phyloP scores from a whole-genome alignment of 2,797 vertebrate genomes.

The Leucoraja ocellata region DNA sequence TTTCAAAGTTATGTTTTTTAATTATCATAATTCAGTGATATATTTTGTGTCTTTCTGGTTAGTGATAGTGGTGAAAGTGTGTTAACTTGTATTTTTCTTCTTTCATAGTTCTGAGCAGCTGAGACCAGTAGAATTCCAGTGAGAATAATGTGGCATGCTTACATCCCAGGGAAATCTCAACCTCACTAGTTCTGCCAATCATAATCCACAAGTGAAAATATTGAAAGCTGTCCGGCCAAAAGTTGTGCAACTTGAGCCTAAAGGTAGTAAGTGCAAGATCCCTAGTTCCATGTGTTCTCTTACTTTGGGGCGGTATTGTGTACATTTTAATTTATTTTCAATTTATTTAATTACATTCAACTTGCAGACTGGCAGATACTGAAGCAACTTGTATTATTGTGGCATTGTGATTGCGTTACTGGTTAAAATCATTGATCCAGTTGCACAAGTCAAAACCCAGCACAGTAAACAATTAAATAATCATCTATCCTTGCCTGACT shows the following conservation, averaged over 20 bases:
- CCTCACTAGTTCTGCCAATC: background rate
- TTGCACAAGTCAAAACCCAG: no score
- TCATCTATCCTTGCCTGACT: no score
- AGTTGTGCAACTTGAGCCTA: background rate
- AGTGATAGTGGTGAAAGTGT: background rate
- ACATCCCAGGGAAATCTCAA: background rate
- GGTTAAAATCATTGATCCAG: no score
- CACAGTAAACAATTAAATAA: no score
- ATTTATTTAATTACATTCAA: no score
- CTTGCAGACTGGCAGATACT: no score
- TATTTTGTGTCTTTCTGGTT: background rate
- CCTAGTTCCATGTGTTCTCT: background rate
- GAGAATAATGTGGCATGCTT: constrained; percentile 45
- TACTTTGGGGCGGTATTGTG: background rate
- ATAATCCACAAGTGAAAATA: background rate
- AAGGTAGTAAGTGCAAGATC: background rate
- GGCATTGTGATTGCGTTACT: no score
- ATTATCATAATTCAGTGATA: background rate
- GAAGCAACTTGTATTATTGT: no score
- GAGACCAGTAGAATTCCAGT: constrained; percentile 62
- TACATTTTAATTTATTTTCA: background rate
- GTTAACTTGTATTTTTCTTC: constrained; percentile 2
- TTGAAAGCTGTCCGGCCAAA: background rate
- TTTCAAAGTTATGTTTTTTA: no score
- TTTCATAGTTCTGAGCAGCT: constrained; percentile 56